Evolutionary conservation across 2,888 invertebrate species (phyloP).

Genomic region (Dynastes grantii): DNA sequence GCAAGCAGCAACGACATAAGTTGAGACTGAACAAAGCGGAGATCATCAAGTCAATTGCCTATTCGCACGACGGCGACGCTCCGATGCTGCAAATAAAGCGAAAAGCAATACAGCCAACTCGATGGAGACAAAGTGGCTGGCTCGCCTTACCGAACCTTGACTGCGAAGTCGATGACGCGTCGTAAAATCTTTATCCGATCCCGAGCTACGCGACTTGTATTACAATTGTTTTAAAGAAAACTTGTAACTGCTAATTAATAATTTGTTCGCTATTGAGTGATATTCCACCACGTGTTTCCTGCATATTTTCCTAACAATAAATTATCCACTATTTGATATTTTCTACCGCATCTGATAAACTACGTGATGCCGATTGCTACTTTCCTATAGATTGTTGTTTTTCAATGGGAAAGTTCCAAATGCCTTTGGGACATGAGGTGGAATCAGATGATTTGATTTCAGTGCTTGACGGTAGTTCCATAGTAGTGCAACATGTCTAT

Average conservation of each 20-base stretch:
- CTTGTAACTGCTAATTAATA: conserved; percentile 6
- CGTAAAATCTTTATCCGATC: neutral
- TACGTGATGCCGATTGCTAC: too few species aligned
- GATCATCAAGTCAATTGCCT: conserved; percentile 24
- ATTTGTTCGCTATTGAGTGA: neutral
- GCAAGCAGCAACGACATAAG: conserved; percentile 1
- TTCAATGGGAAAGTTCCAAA: too few species aligned
- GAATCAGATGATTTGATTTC: too few species aligned
- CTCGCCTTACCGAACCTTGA: neutral
- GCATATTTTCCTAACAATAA: too few species aligned
- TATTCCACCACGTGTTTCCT: too few species aligned
- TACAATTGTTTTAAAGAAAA: conserved; percentile 9
- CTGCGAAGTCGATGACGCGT: conserved; percentile 4
- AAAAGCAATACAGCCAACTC: neutral
- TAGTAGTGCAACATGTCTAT: too few species aligned
- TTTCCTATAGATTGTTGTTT: too few species aligned
- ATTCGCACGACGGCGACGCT: conserved; percentile 10
- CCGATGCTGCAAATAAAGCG: neutral
- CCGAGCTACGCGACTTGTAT: neutral
- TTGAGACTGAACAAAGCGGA: neutral
- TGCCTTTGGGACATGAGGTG: too few species aligned
- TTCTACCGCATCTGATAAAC: too few species aligned
- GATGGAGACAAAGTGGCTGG: conserved; percentile 2
- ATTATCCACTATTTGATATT: too few species aligned
- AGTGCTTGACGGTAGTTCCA: too few species aligned